These are phyloP conservation scores for Morpho deidamia DNA, from an alignment of 2,888 invertebrate species.

Conservation along the genomic window DNA sequence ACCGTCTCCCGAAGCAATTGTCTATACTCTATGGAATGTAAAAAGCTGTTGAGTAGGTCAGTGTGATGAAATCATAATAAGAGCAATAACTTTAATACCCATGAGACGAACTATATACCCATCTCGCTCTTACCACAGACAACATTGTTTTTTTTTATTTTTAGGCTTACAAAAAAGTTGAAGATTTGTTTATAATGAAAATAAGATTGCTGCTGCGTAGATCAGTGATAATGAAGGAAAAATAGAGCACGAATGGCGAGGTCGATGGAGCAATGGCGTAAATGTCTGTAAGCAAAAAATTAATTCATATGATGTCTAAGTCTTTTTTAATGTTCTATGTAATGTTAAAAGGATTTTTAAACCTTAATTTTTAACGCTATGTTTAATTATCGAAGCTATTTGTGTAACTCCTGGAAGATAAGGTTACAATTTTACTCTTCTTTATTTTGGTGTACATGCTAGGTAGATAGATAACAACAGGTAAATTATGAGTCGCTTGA, in stretches of 20 bases:
- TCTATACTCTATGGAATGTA: constrained; percentile 20
- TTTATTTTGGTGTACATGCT: no score
- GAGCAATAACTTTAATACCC: constrained; percentile 9
- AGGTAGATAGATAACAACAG: no score
- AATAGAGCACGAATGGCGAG: background rate
- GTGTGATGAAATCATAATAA: constrained; percentile 13
- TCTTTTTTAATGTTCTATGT: no score
- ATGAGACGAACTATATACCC: background rate
- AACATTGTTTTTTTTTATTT: constrained; percentile 2
- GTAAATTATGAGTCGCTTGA: no score
- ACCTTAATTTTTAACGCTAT: no score
- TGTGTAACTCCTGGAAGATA: no score
- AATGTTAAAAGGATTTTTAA: no score
- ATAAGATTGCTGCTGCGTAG: background rate
- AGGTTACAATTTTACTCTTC: no score
- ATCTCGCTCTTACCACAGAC: constrained; percentile 1
- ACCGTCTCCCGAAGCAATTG: constrained; percentile 11
- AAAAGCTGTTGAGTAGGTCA: constrained; percentile 16
- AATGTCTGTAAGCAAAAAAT: no score
- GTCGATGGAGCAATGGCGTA: no score
- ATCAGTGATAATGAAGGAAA: background rate
- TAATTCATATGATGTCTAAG: no score
- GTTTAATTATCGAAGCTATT: no score
- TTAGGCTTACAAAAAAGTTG: constrained; percentile 2
- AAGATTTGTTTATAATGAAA: constrained; percentile 8